Conservation (phyloP, 2,888 invertebrate genomes). For the Sthenelais limicola region DNA sequence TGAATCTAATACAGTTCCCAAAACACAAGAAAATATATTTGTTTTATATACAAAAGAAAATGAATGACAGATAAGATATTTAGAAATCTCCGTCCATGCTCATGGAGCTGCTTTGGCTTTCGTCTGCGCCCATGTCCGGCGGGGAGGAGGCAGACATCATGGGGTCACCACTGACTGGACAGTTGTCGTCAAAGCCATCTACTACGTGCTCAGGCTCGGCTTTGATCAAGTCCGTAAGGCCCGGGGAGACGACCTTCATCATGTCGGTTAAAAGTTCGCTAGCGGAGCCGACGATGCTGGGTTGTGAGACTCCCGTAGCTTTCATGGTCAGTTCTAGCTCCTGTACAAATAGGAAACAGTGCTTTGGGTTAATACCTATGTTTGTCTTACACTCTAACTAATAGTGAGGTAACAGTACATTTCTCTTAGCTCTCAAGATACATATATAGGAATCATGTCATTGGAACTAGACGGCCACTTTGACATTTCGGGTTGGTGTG, state of each 20-base stretch:
- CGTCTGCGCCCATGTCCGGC: background rate
- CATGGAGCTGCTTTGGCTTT: background rate
- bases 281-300: conserved; percentile 18
- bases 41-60: too few relatives aligned
- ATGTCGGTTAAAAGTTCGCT: conserved; percentile 43
- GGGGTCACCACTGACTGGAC: conserved; percentile 63
- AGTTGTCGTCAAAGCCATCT: conserved; percentile 59
- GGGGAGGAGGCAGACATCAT: conserved; percentile 57
- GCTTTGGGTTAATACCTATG: background rate
- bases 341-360: conserved; percentile 52
- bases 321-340: conserved; percentile 64
- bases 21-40: too few relatives aligned
- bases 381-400: background rate
- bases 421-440: too few relatives aligned
- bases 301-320: conserved; percentile 55
- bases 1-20: too few relatives aligned
- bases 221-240: conserved; percentile 38
- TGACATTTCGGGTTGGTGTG: too few relatives aligned
- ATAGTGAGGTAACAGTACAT: too few relatives aligned
- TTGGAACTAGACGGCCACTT: too few relatives aligned
- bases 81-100: conserved; percentile 36
- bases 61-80: too few relatives aligned
- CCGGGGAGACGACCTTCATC: conserved; percentile 26
- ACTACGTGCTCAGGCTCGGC: conserved; percentile 28
- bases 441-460: too few relatives aligned